Conservation (phyloP, 2,888 invertebrate genomes). For the Trichogramma evanescens region DNA sequence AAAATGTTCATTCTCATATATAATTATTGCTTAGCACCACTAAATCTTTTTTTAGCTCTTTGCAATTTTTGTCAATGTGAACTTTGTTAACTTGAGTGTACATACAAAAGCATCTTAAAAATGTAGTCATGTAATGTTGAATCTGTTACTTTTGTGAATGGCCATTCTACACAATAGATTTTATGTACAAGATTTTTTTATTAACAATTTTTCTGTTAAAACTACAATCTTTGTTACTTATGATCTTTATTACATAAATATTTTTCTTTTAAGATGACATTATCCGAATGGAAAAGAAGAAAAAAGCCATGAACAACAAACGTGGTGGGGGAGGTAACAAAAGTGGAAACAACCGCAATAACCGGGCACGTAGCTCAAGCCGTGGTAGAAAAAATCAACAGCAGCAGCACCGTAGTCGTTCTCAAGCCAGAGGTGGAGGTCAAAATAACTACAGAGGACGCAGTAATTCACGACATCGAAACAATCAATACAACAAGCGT, state of each 20-base stretch:
- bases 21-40: too few relatives aligned
- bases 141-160: too few relatives aligned
- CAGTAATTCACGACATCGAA: neutral
- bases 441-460: too few relatives aligned
- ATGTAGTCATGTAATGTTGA: too few relatives aligned
- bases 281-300: slow-evolving; percentile 46
- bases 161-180: too few relatives aligned
- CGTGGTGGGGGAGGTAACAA: slow-evolving; percentile 18
- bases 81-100: too few relatives aligned
- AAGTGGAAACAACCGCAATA: slow-evolving; percentile 24
- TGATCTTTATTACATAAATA: slow-evolving; percentile 29
- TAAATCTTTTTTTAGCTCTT: too few relatives aligned
- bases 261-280: slow-evolving; percentile 47
- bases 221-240: neutral
- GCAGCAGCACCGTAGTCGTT: slow-evolving; percentile 16
- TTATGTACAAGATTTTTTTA: too few relatives aligned
- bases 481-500: slow-evolving; percentile 23
- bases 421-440: neutral
- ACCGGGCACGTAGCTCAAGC: neutral
- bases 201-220: too few relatives aligned
- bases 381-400: slow-evolving; percentile 23
- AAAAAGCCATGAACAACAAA: slow-evolving; percentile 11
- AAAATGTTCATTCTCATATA: too few relatives aligned
- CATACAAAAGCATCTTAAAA: too few relatives aligned
- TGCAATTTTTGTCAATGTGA: too few relatives aligned